These are phyloP conservation scores for Sterrhoptilus dennistouni DNA, from an alignment of 2,113 vertebrate genomes.

Conservation along the genomic window DNA sequence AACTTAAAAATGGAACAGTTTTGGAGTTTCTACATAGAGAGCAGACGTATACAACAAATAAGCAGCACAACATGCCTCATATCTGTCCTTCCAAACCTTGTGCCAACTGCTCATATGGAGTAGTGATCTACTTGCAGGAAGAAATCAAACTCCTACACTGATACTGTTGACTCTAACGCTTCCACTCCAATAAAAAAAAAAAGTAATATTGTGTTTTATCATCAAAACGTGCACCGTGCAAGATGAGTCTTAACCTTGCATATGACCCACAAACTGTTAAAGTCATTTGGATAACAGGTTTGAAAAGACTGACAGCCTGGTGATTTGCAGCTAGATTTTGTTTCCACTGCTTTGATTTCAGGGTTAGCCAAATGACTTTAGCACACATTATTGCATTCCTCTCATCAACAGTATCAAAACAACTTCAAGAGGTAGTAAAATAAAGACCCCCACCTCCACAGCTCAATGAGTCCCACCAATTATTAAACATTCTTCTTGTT, in stretches of 20 bases:
- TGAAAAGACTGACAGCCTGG: slow-evolving; percentile 56
- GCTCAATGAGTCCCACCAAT: neutral
- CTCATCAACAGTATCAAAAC: slow-evolving; percentile 47
- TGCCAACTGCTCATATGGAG: slow-evolving; percentile 17
- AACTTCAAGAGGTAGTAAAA: slow-evolving; percentile 30
- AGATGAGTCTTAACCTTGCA: slow-evolving; percentile 55
- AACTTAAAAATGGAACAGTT: neutral
- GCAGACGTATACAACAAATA: neutral
- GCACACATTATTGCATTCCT: slow-evolving; percentile 46
- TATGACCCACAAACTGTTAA: slow-evolving; percentile 69
- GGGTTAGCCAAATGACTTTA: slow-evolving; percentile 69
- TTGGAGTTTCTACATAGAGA: neutral
- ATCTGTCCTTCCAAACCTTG: neutral
- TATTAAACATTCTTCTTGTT: neutral
- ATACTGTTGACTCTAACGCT: slow-evolving; percentile 18
- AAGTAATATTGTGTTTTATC: slow-evolving; percentile 49
- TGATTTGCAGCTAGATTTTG: slow-evolving; percentile 68
- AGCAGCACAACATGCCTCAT: neutral
- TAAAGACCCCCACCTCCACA: neutral
- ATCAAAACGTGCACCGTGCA: slow-evolving; percentile 14
- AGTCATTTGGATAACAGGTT: slow-evolving; percentile 67
- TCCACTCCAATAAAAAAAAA: slow-evolving; percentile 22
- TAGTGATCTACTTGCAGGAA: neutral
- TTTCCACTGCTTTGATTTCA: slow-evolving; percentile 63
- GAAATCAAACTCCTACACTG: slow-evolving; percentile 32